phyloP scores from a whole-genome alignment of 1,140 invertebrate species.

The Heliothis virescens region DNA sequence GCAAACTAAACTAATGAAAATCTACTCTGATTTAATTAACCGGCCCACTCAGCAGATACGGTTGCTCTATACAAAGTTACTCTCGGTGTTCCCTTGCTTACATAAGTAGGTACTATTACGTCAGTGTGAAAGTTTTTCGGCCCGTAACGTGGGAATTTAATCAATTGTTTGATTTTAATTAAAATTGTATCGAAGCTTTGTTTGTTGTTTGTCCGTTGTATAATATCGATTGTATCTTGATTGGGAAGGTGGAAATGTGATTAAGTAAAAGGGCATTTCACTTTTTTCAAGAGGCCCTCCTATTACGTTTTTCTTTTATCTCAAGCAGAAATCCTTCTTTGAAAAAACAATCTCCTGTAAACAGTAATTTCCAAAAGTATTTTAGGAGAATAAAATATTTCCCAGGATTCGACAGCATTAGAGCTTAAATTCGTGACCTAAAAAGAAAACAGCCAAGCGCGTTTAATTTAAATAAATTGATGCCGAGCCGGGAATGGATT shows the following conservation, averaged over 20 bases:
- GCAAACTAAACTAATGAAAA: constrained; percentile 17
- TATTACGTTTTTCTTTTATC: not conserved
- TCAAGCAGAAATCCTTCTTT: not conserved
- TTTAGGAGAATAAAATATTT: not conserved
- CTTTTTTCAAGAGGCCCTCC: not conserved
- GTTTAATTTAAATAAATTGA: constrained; percentile 25
- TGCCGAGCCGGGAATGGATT: not conserved
- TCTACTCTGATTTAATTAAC: constrained; percentile 9
- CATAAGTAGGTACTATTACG: constrained; percentile 20
- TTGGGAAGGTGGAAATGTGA: constrained; percentile 1
- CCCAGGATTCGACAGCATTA: not conserved
- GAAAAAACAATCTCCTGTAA: not conserved
- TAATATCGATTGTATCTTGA: constrained; percentile 6
- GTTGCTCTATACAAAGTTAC: not conserved
- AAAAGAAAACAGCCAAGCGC: constrained; percentile 1
- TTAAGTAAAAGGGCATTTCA: not conserved
- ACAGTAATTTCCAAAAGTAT: not conserved
- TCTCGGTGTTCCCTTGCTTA: constrained; percentile 28
- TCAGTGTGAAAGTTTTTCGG: constrained; percentile 37
- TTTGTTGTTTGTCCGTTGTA: constrained; percentile 5
- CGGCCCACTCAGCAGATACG: constrained; percentile 1
- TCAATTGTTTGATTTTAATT: constrained; percentile 45
- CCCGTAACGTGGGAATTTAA: constrained; percentile 37
- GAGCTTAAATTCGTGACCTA: constrained; percentile 5
- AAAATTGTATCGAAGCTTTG: constrained; percentile 37